Percentiles rank a stretch among this genome's conserved stretches.
Evolutionary conservation across 2,888 invertebrate species (phyloP).

Genomic region (Agrotis clavis): DNA sequence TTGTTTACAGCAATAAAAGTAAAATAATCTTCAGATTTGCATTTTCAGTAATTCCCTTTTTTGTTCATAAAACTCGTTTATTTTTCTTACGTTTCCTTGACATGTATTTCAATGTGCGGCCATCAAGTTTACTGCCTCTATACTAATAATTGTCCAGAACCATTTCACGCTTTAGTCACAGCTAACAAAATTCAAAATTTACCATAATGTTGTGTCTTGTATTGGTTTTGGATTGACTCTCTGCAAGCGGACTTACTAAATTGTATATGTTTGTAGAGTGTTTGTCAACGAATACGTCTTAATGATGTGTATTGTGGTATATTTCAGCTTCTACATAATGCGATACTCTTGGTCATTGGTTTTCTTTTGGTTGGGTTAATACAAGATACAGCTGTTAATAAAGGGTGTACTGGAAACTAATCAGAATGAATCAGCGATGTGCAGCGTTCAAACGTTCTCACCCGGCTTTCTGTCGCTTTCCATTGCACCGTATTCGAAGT

Average conservation of each 20-base stretch:
- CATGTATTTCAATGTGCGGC: conserved; percentile 52
- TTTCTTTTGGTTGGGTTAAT: conserved; percentile 91
- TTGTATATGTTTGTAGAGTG: conserved; percentile 71
- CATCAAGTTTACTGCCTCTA: conserved; percentile 68
- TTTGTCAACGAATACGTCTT: conserved; percentile 74
- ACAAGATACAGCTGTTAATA: conserved; percentile 91
- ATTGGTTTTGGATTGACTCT: conserved; percentile 89
- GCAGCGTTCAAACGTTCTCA: conserved; percentile 82
- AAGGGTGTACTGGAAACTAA: conserved; percentile 90
- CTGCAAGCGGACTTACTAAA: conserved; percentile 75
- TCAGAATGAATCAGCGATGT: conserved; percentile 83
- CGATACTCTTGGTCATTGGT: conserved; percentile 90
- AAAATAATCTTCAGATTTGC: conserved; percentile 5
- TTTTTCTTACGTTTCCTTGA: conserved; percentile 62
- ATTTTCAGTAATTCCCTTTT: conserved; percentile 55
- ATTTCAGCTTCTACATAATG: conserved; percentile 91
- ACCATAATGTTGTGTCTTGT: conserved; percentile 90
- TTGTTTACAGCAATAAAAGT: conserved; percentile 34
- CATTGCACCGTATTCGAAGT: conserved; percentile 90
- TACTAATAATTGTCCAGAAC: conserved; percentile 84
- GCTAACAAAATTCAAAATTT: conserved; percentile 91
- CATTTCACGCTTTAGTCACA: conserved; percentile 89
- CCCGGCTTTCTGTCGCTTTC: conserved; percentile 90
- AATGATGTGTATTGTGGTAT: conserved; percentile 88
- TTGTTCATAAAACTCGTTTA: conserved; percentile 53